Evolutionary conservation across 2,113 vertebrate species (phyloP).

Genomic region (Sminthopsis crassicaudata): DNA sequence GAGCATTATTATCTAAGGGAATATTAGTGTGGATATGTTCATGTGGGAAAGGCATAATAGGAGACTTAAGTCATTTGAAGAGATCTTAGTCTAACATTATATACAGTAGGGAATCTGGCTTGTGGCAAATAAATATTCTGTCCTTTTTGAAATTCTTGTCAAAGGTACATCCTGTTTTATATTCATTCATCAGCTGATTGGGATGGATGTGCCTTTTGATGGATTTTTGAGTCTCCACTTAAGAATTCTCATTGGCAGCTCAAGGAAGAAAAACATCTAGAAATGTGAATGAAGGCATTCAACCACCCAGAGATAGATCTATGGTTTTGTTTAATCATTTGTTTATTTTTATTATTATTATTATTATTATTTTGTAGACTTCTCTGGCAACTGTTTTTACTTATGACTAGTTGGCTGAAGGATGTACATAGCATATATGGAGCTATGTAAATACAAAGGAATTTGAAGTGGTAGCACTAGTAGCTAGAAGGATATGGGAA

Average conservation of each 20-base stretch:
- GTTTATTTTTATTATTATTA: too few relatives aligned
- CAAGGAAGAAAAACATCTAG: background rate
- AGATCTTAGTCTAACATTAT: background rate
- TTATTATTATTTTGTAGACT: background rate
- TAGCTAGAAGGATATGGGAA: background rate
- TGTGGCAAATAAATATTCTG: background rate
- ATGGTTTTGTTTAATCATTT: background rate
- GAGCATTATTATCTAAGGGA: background rate
- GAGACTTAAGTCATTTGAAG: background rate
- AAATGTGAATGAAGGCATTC: background rate
- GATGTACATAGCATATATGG: background rate
- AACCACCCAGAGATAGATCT: constrained; percentile 4
- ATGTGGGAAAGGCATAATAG: background rate
- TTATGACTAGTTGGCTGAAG: background rate
- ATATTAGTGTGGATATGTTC: background rate
- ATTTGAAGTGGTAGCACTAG: background rate
- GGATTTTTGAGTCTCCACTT: background rate
- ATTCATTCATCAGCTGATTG: background rate
- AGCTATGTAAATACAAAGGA: background rate
- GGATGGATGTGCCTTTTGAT: background rate
- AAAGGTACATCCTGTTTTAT: background rate
- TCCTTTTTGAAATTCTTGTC: background rate
- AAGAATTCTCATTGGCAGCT: constrained; percentile 31
- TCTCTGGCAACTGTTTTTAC: background rate
- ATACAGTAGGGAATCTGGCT: background rate